phyloP scores from a whole-genome alignment of 2,797 vertebrate genomes.

The Chromobotia macracanthus region DNA sequence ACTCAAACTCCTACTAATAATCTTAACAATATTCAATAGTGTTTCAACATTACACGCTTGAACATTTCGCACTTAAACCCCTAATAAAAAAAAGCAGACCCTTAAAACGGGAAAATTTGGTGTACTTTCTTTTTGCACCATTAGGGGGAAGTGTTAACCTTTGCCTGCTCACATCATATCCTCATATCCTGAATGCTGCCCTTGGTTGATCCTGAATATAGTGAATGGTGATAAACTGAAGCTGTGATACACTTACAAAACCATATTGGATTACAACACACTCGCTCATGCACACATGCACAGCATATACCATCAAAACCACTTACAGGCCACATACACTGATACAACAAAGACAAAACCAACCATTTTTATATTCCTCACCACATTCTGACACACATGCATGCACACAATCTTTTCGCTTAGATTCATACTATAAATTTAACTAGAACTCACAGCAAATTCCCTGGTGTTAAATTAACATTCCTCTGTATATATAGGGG shows the following conservation, averaged over 20 bases:
- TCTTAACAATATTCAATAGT: too few relatives aligned
- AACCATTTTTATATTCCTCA: slow-evolving; percentile 6
- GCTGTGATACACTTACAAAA: slow-evolving; percentile 66
- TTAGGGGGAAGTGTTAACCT: slow-evolving; percentile 73
- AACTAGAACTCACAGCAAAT: too few relatives aligned
- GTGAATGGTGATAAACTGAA: slow-evolving; percentile 71
- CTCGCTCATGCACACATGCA: slow-evolving; percentile 14
- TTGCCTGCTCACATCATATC: slow-evolving; percentile 63
- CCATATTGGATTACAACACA: slow-evolving; percentile 68
- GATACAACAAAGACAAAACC: background rate
- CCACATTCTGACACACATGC: slow-evolving; percentile 3
- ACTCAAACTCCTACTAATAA: too few relatives aligned
- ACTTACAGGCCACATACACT: background rate
- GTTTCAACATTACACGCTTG: too few relatives aligned
- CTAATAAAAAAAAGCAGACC: too few relatives aligned
- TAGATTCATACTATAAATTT: too few relatives aligned
- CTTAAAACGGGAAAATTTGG: background rate
- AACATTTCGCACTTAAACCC: too few relatives aligned
- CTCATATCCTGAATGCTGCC: slow-evolving; percentile 69
- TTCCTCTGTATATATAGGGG: too few relatives aligned
- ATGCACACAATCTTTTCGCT: too few relatives aligned
- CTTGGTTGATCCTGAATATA: slow-evolving; percentile 76
- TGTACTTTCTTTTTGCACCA: slow-evolving; percentile 52
- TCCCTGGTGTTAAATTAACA: too few relatives aligned
- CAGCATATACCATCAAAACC: background rate